A percentile compares a stretch with the other conserved stretches of the same genome.
Conservation (phyloP, 2,888 invertebrate genomes). For the Oligia latruncula region DNA sequence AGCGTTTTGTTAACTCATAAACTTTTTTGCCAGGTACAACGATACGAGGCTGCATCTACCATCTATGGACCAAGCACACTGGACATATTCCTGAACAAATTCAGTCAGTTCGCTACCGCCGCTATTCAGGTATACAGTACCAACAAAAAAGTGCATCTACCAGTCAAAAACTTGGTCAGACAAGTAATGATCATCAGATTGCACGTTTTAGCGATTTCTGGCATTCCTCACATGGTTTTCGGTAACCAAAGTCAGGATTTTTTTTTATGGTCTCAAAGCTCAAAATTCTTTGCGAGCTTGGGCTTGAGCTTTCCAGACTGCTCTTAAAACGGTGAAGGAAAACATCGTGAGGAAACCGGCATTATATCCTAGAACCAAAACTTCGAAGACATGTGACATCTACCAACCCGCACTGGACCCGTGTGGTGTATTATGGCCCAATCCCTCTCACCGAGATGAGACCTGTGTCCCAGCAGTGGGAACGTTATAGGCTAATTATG, state of each 20-base stretch:
- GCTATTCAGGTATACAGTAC: slow-evolving; percentile 85
- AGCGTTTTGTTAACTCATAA: not conserved
- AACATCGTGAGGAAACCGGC: not conserved
- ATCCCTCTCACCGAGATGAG: not conserved
- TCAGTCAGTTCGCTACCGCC: slow-evolving; percentile 90
- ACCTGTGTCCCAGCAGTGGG: too few species aligned
- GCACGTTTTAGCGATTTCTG: not conserved
- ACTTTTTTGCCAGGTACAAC: slow-evolving; percentile 91
- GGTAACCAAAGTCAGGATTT: not conserved
- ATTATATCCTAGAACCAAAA: not conserved
- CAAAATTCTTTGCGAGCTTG: not conserved
- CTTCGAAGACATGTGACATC: not conserved
- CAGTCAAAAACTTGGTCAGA: not conserved
- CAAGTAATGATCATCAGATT: not conserved
- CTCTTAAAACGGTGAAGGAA: not conserved
- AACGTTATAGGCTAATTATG: not conserved
- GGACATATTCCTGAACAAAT: slow-evolving; percentile 93
- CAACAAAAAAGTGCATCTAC: not conserved
- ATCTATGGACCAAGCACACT: slow-evolving; percentile 95
- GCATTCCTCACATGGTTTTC: not conserved
- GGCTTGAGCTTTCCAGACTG: too few species aligned
- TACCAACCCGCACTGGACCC: not conserved
- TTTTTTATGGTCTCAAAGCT: not conserved
- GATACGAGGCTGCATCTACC: slow-evolving; percentile 97
- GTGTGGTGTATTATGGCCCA: not conserved